A percentile compares a stretch with the other conserved stretches of the same genome.
These are phyloP conservation scores for Malurus splendens DNA, from an alignment of 2,797 vertebrate genomes.

Conservation along the genomic window DNA sequence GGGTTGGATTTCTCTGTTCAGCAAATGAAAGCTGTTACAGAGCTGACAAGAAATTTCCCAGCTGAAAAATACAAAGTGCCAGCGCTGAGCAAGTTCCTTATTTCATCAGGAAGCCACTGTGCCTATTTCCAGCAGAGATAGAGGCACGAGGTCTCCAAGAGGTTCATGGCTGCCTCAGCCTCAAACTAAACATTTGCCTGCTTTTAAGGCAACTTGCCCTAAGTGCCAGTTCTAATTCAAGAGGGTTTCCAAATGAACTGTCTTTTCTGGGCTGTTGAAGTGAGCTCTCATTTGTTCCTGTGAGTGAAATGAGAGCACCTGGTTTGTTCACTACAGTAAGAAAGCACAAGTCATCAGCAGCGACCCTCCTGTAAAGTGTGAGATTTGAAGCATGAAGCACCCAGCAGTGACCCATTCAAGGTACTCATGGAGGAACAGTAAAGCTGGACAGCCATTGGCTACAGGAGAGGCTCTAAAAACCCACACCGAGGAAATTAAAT, in stretches of 20 bases:
- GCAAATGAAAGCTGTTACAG: background rate
- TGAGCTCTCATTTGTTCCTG: fast-evolving
- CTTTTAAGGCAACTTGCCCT: background rate
- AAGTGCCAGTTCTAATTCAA: background rate
- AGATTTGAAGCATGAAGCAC: background rate
- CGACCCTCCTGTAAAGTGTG: background rate
- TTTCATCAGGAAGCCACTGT: background rate
- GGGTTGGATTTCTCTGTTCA: background rate
- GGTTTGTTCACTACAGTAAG: background rate
- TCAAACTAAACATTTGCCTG: background rate
- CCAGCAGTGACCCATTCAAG: background rate
- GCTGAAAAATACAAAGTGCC: background rate
- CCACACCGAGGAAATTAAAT: background rate
- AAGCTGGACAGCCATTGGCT: background rate
- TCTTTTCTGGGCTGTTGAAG: background rate
- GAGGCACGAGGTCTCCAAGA: background rate
- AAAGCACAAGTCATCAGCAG: background rate
- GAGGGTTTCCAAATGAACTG: background rate
- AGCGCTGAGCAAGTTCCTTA: background rate
- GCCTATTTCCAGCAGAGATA: background rate
- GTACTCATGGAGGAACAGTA: fast-evolving
- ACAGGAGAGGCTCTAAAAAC: background rate
- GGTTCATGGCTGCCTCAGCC: background rate
- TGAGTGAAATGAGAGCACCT: background rate
- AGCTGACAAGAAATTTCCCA: background rate